A percentile compares a stretch with the other conserved stretches of the same genome.
These are phyloP conservation scores for Gopherus flavomarginatus DNA, from an alignment of 2,113 vertebrate genomes.

Conservation along the genomic window DNA sequence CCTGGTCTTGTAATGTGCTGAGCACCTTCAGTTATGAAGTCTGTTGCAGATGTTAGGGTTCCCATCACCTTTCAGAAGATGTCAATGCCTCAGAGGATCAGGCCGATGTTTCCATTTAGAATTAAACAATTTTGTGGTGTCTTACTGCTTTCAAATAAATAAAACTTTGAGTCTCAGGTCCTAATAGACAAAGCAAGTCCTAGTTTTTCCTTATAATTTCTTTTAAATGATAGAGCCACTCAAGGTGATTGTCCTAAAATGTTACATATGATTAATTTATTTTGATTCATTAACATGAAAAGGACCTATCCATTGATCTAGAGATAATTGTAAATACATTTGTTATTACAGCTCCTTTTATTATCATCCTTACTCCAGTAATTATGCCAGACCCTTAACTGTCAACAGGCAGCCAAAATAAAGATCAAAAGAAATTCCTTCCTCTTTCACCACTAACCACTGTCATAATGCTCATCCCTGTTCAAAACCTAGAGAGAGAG, in stretches of 20 bases:
- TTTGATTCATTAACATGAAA: background rate
- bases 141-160: background rate
- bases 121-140: background rate
- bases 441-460: background rate
- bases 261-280: background rate
- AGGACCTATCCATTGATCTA: background rate
- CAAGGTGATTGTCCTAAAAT: background rate
- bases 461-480: background rate
- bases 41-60: background rate
- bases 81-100: background rate
- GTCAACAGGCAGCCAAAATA: background rate
- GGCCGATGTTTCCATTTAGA: background rate
- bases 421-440: background rate
- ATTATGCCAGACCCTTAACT: background rate
- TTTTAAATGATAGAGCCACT: background rate
- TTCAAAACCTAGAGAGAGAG: background rate
- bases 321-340: background rate
- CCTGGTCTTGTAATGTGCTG: background rate
- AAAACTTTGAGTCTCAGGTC: background rate
- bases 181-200: background rate
- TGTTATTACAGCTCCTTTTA: background rate
- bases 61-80: background rate
- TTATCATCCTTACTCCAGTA: background rate
- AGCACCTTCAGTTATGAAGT: background rate
- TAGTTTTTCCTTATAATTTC: background rate